Percentiles rank a stretch among this genome's conserved stretches.
These are phyloP conservation scores for Mylabris sibirica DNA, from an alignment of 2,888 invertebrate species.

Conservation along the genomic window DNA sequence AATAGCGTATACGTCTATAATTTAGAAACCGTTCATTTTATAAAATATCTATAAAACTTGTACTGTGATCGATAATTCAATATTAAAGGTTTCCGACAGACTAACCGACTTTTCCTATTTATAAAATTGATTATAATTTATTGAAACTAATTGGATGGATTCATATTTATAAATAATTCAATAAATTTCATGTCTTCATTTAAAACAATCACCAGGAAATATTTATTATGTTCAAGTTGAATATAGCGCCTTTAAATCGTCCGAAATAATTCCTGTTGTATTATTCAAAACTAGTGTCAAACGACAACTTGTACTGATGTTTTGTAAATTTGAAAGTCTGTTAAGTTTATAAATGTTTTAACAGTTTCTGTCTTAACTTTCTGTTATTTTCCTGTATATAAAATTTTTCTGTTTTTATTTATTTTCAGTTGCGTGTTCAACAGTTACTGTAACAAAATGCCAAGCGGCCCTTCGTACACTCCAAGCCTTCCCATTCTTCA, in stretches of 20 bases:
- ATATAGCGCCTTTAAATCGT: slow-evolving; percentile 16
- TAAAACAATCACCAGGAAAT: background rate
- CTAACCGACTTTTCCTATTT: background rate
- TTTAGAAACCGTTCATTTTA: background rate
- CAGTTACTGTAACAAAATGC: slow-evolving; percentile 91
- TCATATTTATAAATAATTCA: background rate
- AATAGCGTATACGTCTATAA: slow-evolving; percentile 1
- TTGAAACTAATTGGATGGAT: background rate
- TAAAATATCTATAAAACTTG: background rate
- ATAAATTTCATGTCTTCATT: background rate
- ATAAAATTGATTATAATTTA: slow-evolving; percentile 7
- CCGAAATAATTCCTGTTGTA: slow-evolving; percentile 21
- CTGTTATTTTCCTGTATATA: background rate
- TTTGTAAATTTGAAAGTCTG: slow-evolving; percentile 32
- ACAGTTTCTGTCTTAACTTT: slow-evolving; percentile 22
- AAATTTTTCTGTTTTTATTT: background rate
- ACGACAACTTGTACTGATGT: slow-evolving; percentile 33
- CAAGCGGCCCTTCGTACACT: slow-evolving; percentile 88
- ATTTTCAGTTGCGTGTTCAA: slow-evolving; percentile 88
- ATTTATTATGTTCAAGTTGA: slow-evolving; percentile 2
- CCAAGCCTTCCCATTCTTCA: slow-evolving; percentile 92
- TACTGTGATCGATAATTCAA: slow-evolving; percentile 5
- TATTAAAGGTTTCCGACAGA: background rate
- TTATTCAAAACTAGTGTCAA: slow-evolving; percentile 28
- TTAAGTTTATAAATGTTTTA: slow-evolving; percentile 33